Percentiles rank a stretch among this genome's conserved stretches.
These are phyloP conservation scores for Ridgeia piscesae DNA, from an alignment of 1,140 invertebrate species.

Conservation along the genomic window DNA sequence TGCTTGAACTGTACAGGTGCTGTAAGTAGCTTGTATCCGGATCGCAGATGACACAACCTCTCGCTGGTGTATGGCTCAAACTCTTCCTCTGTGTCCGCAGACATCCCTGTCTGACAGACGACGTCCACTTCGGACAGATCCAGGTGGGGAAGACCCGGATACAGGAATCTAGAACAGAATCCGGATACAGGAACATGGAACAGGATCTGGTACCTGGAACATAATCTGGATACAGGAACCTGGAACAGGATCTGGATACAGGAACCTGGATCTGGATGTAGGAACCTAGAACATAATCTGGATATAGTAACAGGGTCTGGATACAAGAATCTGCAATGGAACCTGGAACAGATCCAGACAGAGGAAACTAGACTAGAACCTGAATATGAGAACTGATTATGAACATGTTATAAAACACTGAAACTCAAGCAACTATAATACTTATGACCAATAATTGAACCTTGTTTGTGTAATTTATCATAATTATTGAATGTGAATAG, in stretches of 20 bases:
- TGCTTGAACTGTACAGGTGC: constrained; percentile 62
- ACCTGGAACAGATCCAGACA: too few species aligned
- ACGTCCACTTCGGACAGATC: constrained; percentile 35
- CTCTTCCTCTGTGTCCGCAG: constrained; percentile 22
- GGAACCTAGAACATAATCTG: constrained; percentile 14
- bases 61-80: constrained; percentile 69
- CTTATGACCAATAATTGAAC: too few species aligned
- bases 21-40: constrained; percentile 64
- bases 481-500: too few species aligned
- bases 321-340: not conserved
- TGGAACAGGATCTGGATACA: constrained; percentile 33
- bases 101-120: constrained; percentile 35
- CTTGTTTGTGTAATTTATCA: too few species aligned
- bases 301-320: not conserved
- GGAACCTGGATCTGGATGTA: constrained; percentile 42
- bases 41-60: constrained; percentile 62
- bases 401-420: too few species aligned
- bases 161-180: constrained; percentile 48
- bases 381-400: not conserved
- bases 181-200: not conserved
- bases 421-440: too few species aligned
- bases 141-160: constrained; percentile 38
- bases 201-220: constrained; percentile 25
- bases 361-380: not conserved
- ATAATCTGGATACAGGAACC: constrained; percentile 44